Percentiles rank a stretch among this genome's conserved stretches.
phyloP scores from a whole-genome alignment of 2,888 invertebrate species.

The Nemapogon koenigi region DNA sequence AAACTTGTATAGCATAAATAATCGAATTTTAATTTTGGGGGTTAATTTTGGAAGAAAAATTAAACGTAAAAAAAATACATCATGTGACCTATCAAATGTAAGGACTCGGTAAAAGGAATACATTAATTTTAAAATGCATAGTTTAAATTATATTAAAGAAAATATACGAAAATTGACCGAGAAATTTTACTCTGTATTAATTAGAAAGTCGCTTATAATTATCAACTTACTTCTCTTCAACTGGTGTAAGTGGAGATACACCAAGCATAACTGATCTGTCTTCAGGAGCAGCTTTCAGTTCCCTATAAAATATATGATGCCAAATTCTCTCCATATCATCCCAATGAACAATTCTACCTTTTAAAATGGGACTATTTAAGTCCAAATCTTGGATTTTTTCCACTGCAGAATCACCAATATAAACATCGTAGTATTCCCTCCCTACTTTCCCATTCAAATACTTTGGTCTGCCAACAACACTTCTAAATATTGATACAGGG shows the following conservation, averaged over 20 bases:
- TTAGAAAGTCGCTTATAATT: too few species aligned
- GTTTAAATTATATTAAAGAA: too few species aligned
- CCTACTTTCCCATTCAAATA: conserved; percentile 35
- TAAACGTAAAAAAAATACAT: too few species aligned
- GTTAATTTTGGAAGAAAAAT: too few species aligned
- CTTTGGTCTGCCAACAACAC: conserved; percentile 39
- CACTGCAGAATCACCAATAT: conserved; percentile 35
- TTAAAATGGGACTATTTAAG: conserved; percentile 28
- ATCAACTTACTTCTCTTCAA: conserved; percentile 42
- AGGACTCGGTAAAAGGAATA: too few species aligned
- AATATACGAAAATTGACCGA: too few species aligned
- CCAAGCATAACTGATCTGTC: conserved; percentile 37
- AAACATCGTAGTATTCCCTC: conserved; percentile 35
- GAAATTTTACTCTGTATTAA: too few species aligned
- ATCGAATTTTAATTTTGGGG: too few species aligned
- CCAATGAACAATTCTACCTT: conserved; percentile 41
- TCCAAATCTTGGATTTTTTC: conserved; percentile 26
- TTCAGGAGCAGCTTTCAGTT: conserved; percentile 46
- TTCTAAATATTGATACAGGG: conserved; percentile 42
- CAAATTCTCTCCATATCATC: conserved; percentile 50
- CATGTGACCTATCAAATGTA: too few species aligned
- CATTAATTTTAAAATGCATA: too few species aligned
- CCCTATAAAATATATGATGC: conserved; percentile 42
- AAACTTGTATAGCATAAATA: too few species aligned
- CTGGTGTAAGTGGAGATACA: conserved; percentile 23